Evolutionary conservation across 2,113 vertebrate genomes (phyloP), one percentile per base, ranked within the genome.

Genomic region (Callipepla californica): DNA sequence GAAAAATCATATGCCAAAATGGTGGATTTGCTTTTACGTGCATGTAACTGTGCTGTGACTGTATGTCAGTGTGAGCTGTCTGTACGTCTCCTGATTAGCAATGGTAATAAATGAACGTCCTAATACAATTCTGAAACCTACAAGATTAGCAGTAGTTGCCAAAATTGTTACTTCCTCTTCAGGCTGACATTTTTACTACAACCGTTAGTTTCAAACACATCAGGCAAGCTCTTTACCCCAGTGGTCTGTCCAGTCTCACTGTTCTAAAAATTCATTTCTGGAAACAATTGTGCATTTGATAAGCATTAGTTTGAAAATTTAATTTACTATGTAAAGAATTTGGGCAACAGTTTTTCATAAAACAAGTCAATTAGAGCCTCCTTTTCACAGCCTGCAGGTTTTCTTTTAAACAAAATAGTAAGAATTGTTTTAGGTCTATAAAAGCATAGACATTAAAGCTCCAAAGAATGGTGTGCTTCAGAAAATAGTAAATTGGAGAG

Each of bases 361-460:
- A 92, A 11, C 66, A 80, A 91, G 82, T 72, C 69, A 90, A 81
- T 93, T 88, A 90, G 44, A 93, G 45, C n/a, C 15, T 75, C 74
- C 36, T 95, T 88, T 91, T 78, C 80, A 58, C 44, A 75, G 44
- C 62, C 61, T 81, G 48, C 36, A 84, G 76, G 40, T 88, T 94
- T 95, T 86, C 69, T 93, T 95, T 96, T 50, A 89, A 69, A 63
- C 16, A 3, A 85, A 95, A 86, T 53, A 73, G 62, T 55, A 84
- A 4, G 87, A 80, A 90, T 91, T 93, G 2, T 1, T 30, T 94
- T 91, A 59, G 45, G 48, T 81, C 44, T 90, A 48, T 85, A 70
- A 74, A 94, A 86, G 76, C 68, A 19, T 45, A 85, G 67, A 19
- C 76, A 57, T 79, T 92, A 92, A 94, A 75, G 66, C 62, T 88